Conservation (phyloP, 1,140 invertebrate genomes). For the Ceratosolen fusciceps region DNA sequence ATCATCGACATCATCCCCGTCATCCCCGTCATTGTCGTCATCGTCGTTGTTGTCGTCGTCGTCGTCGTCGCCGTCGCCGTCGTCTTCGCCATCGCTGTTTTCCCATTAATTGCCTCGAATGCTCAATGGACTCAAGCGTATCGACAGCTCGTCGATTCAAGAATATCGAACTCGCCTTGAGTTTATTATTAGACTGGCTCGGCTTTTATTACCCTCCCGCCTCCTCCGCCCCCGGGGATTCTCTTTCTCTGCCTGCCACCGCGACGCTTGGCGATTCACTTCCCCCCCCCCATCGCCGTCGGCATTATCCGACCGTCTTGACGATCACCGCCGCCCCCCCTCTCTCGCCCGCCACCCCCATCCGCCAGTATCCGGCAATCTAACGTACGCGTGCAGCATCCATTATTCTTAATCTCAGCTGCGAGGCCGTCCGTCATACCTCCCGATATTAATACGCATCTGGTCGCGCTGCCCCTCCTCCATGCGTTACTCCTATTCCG, state of each 20-base stretch:
- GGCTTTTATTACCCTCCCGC: conserved; percentile 29
- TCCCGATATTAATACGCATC: not conserved
- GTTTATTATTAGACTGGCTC: conserved; percentile 28
- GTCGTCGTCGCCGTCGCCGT: too few relatives aligned
- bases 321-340: too few relatives aligned
- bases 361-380: not conserved
- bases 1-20: too few relatives aligned
- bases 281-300: not conserved
- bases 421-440: not conserved
- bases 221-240: not conserved
- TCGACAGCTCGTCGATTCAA: conserved; percentile 39
- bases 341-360: not conserved
- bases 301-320: not conserved
- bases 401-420: not conserved
- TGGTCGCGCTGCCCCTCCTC: too few relatives aligned
- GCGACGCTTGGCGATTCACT: not conserved
- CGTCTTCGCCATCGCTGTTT: not conserved
- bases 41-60: not conserved
- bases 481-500: not conserved
- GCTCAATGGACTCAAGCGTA: conserved; percentile 12
- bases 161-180: conserved; percentile 9
- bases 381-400: not conserved
- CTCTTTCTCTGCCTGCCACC: not conserved
- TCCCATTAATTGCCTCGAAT: conserved; percentile 18
- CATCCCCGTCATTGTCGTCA: too few relatives aligned